These are phyloP conservation scores for Psettodes erumei DNA, from an alignment of 2,113 vertebrate species.

Conservation along the genomic window DNA sequence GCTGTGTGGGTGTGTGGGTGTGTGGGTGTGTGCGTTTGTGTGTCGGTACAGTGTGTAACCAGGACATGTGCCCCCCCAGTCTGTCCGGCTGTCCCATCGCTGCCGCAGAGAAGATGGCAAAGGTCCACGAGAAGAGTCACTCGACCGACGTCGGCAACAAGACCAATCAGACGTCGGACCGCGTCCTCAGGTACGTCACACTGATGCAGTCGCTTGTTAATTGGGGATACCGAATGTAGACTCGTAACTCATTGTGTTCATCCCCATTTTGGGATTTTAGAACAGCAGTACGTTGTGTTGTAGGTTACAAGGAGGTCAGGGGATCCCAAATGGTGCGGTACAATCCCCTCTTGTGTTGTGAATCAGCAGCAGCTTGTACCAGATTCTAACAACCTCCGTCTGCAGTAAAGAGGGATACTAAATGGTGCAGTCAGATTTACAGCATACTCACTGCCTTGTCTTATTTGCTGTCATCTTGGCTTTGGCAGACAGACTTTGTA, in stretches of 20 bases:
- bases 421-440: neutral
- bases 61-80: constrained; percentile 80
- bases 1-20: constrained; percentile 32
- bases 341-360: no score
- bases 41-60: constrained; percentile 46
- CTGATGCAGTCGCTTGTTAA: no score
- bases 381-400: no score
- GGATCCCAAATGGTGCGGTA: no score
- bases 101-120: constrained; percentile 97
- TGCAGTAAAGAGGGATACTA: neutral
- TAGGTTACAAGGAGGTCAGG: no score
- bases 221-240: no score
- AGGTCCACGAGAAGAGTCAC: constrained; percentile 97
- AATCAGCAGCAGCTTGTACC: no score
- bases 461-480: neutral
- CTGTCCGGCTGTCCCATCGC: constrained; percentile 98
- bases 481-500: neutral
- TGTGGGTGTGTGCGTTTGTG: constrained; percentile 16
- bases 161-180: constrained; percentile 96
- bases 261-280: no score
- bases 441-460: neutral
- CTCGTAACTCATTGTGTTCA: no score
- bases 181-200: constrained; percentile 93
- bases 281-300: no score
- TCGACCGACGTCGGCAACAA: constrained; percentile 88